Percentiles rank a stretch among this genome's conserved stretches.
Evolutionary conservation across 2,797 vertebrate species (phyloP).

Genomic region (Gouania willdenowi): DNA sequence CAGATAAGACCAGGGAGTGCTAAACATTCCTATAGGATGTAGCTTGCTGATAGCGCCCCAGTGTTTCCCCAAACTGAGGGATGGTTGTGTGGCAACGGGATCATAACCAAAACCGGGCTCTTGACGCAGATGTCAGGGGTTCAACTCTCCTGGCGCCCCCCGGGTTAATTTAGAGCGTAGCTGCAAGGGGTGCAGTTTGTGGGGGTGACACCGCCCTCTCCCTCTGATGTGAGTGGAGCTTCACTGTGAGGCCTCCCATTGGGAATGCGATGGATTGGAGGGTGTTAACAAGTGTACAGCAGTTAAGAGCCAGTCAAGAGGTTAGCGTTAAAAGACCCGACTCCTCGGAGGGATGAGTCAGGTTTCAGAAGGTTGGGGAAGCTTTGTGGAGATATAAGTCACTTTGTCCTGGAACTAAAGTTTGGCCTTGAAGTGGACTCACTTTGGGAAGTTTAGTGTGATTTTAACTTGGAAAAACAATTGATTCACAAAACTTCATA

Average conservation of each 20-base stretch:
- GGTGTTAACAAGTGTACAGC: slow-evolving; percentile 61
- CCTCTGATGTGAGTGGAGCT: slow-evolving; percentile 47
- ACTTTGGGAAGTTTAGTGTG: too few species aligned
- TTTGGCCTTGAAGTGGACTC: too few species aligned
- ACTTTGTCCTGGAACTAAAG: too few species aligned
- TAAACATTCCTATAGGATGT: slow-evolving; percentile 58
- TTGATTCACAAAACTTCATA: too few species aligned
- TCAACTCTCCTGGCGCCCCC: slow-evolving; percentile 57
- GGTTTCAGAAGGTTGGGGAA: slow-evolving; percentile 26
- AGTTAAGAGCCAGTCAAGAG: slow-evolving; percentile 47
- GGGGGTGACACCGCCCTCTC: slow-evolving; percentile 55
- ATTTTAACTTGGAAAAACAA: too few species aligned
- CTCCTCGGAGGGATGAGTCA: slow-evolving; percentile 35
- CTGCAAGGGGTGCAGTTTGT: slow-evolving; percentile 41
- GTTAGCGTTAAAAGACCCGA: slow-evolving; percentile 38
- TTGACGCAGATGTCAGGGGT: slow-evolving; percentile 51
- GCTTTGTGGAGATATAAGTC: not conserved
- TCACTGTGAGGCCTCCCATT: slow-evolving; percentile 13
- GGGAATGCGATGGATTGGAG: slow-evolving; percentile 39
- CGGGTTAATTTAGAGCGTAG: slow-evolving; percentile 64
- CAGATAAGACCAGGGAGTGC: slow-evolving; percentile 18
- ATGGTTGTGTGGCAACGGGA: slow-evolving; percentile 64
- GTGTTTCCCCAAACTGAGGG: slow-evolving; percentile 69
- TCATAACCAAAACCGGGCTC: slow-evolving; percentile 54
- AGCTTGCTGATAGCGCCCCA: slow-evolving; percentile 37